Conservation (phyloP, 1,140 invertebrate genomes). For the Dendrolimus kikuchii region DNA sequence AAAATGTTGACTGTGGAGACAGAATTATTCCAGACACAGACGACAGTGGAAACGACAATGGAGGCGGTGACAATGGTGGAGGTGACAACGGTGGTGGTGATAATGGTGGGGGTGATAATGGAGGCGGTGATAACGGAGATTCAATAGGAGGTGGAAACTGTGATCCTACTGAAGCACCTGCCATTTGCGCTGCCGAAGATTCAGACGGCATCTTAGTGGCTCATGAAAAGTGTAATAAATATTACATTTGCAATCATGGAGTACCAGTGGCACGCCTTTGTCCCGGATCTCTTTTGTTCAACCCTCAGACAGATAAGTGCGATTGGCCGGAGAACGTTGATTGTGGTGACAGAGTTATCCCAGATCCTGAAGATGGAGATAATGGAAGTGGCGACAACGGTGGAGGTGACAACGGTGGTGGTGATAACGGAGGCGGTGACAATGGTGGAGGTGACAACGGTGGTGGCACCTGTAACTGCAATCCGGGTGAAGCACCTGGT, state of each 20-base stretch:
- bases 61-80: constrained; percentile 1
- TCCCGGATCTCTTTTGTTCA: constrained; percentile 18
- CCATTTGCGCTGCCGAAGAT: constrained; percentile 10
- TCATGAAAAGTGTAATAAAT: too few relatives aligned
- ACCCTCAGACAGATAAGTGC: constrained; percentile 6
- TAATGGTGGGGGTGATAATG: constrained; percentile 7
- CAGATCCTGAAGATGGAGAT: constrained; percentile 5
- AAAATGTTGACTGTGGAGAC: not conserved
- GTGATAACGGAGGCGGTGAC: not conserved
- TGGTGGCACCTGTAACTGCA: constrained; percentile 5
- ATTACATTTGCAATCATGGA: too few relatives aligned
- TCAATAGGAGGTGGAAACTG: constrained; percentile 11
- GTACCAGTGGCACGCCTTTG: too few relatives aligned
- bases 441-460: constrained; percentile 5
- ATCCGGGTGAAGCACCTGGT: constrained; percentile 10
- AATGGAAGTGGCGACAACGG: not conserved
- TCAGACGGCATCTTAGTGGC: too few relatives aligned
- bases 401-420: constrained; percentile 4
- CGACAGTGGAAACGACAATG: constrained; percentile 4
- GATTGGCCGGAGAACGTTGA: too few relatives aligned
- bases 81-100: constrained; percentile 5
- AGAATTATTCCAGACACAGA: not conserved
- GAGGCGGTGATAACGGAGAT: not conserved
- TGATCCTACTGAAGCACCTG: constrained; percentile 21
- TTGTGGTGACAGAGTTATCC: not conserved